Conservation (phyloP, 2,797 vertebrate genomes). For the Nothura maculosa region DNA sequence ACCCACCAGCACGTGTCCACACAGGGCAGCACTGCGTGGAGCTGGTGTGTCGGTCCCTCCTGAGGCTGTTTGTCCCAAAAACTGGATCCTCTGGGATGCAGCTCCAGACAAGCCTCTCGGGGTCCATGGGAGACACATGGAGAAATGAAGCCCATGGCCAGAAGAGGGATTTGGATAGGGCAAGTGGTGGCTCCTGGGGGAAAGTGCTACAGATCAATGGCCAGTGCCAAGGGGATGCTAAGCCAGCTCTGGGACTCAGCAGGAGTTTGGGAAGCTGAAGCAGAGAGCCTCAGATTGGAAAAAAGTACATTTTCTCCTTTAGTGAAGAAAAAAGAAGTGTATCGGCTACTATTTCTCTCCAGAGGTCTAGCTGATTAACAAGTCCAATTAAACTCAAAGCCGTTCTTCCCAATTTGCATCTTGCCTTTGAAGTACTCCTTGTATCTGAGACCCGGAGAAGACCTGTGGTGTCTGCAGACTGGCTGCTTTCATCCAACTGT, state of each 20-base stretch:
- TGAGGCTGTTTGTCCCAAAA: not conserved
- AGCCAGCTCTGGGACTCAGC: not conserved
- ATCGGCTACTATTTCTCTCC: not conserved
- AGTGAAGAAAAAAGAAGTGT: not conserved
- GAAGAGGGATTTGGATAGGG: not conserved
- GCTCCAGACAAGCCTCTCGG: not conserved
- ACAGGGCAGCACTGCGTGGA: not conserved
- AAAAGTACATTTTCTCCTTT: not conserved
- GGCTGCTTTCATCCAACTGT: accelerated
- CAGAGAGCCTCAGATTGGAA: not conserved
- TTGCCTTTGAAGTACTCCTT: slow-evolving; percentile 46
- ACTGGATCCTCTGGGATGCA: not conserved
- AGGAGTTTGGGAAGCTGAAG: not conserved
- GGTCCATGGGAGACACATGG: not conserved
- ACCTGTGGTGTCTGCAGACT: not conserved
- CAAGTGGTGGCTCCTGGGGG: not conserved
- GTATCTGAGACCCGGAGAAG: not conserved
- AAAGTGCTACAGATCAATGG: not conserved
- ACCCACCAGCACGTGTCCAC: not conserved
- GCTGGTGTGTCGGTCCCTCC: not conserved
- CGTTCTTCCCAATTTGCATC: not conserved
- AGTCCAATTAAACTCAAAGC: slow-evolving; percentile 30
- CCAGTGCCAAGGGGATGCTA: not conserved
- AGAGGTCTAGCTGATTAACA: slow-evolving; percentile 21
- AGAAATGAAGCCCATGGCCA: not conserved